Conservation (phyloP, 2,797 vertebrate genomes). For the Phoeniculus purpureus region DNA sequence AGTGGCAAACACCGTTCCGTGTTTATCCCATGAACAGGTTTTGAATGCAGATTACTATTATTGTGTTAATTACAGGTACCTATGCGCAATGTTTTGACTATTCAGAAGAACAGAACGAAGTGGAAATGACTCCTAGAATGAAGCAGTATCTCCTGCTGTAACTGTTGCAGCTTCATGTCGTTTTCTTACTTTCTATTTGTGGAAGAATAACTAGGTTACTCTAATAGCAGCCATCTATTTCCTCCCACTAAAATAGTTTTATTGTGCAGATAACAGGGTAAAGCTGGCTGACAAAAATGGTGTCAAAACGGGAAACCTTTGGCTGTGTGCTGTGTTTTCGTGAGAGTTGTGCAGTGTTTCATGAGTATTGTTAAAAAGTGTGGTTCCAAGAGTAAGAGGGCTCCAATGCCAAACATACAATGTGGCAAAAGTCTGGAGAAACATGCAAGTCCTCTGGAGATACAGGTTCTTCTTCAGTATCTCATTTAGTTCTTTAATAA, state of each 20-base stretch:
- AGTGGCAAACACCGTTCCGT: background rate
- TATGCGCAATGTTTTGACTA: background rate
- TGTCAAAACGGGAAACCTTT: background rate
- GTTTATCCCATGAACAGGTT: background rate
- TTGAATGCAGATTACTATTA: background rate
- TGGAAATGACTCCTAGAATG: background rate
- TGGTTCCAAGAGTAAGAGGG: background rate
- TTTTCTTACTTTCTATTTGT: background rate
- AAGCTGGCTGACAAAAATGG: background rate
- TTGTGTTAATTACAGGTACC: background rate
- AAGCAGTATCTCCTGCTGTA: background rate
- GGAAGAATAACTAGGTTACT: background rate
- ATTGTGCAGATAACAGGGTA: background rate
- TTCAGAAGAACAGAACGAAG: background rate
- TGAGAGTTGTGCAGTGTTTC: background rate
- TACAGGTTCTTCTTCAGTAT: background rate
- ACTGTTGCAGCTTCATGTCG: background rate
- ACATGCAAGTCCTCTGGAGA: background rate
- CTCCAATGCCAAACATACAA: background rate
- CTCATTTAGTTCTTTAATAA: background rate
- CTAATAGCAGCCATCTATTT: conserved; percentile 4
- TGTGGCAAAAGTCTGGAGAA: background rate
- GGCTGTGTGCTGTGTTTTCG: background rate
- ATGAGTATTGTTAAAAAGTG: background rate
- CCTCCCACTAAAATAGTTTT: background rate